Evolutionary conservation across 2,888 invertebrate species (phyloP).

Genomic region (Dioctria rufipes): DNA sequence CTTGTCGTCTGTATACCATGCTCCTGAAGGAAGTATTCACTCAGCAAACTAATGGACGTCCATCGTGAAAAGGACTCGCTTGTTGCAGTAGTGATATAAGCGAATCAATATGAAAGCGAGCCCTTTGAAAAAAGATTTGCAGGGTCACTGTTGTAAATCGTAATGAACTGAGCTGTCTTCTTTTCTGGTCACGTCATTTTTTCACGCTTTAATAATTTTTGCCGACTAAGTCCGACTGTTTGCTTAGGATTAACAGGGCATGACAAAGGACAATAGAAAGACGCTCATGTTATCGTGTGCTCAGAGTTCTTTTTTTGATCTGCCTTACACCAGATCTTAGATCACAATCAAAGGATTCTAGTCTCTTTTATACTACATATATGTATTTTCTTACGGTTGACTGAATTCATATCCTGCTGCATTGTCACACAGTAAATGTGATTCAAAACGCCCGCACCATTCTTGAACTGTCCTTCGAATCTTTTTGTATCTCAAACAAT

Average conservation of each 20-base stretch:
- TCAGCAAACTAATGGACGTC: too few relatives aligned
- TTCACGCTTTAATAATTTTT: slow-evolving; percentile 32
- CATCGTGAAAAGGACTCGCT: too few relatives aligned
- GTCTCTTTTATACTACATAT: neutral
- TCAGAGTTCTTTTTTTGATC: slow-evolving; percentile 19
- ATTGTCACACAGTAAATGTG: slow-evolving; percentile 23
- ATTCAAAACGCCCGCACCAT: slow-evolving; percentile 22
- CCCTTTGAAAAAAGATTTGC: too few relatives aligned
- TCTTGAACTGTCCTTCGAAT: slow-evolving; percentile 1
- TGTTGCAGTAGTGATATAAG: too few relatives aligned
- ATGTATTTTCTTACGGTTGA: slow-evolving; percentile 24
- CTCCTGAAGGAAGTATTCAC: too few relatives aligned
- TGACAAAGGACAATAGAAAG: slow-evolving; percentile 18
- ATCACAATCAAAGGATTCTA: slow-evolving; percentile 33
- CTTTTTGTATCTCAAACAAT: slow-evolving; percentile 19
- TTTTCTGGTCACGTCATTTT: slow-evolving; percentile 27
- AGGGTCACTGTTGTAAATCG: too few relatives aligned
- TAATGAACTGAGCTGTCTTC: neutral
- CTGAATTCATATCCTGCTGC: slow-evolving; percentile 33
- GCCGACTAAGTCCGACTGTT: slow-evolving; percentile 17
- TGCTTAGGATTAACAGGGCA: slow-evolving; percentile 29
- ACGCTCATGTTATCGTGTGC: slow-evolving; percentile 1
- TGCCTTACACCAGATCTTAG: slow-evolving; percentile 5
- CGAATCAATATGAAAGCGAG: too few relatives aligned
- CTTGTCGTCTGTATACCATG: too few relatives aligned